Percentiles rank a stretch among this genome's conserved stretches.
Conservation (phyloP, 2,888 invertebrate species). For the Tipula lateralis region DNA sequence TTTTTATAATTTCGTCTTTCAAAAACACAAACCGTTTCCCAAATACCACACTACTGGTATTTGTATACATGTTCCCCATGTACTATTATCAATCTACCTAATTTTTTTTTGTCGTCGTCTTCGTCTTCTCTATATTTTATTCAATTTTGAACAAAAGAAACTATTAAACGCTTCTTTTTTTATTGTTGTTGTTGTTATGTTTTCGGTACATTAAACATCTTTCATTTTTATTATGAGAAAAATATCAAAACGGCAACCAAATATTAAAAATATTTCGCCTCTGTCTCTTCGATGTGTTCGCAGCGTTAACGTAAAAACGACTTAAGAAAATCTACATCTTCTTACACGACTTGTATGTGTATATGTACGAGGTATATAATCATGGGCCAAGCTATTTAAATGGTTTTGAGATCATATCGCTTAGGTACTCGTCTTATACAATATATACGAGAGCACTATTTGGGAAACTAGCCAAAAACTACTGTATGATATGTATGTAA, state of each 20-base stretch:
- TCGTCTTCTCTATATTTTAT: background rate
- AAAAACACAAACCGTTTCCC: background rate
- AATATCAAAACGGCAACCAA: background rate
- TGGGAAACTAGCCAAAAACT: background rate
- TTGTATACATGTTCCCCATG: background rate
- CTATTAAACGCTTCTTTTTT: slow-evolving; percentile 14
- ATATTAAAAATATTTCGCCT: background rate
- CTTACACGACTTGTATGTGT: background rate
- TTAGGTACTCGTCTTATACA: too few relatives aligned
- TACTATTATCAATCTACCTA: background rate
- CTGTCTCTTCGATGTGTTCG: background rate
- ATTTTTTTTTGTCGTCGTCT: background rate
- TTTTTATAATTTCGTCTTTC: background rate
- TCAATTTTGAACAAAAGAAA: slow-evolving; percentile 12
- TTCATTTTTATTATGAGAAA: slow-evolving; percentile 13
- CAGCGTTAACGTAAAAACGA: background rate
- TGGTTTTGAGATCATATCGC: background rate
- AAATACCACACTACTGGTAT: background rate
- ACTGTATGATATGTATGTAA: background rate
- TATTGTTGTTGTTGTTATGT: background rate
- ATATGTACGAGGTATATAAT: background rate
- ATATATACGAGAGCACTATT: background rate
- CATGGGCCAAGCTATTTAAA: slow-evolving; percentile 11
- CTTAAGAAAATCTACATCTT: background rate
- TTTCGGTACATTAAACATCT: slow-evolving; percentile 19